Percentiles rank a stretch among this genome's conserved stretches.
These are phyloP conservation scores for Diarsia rubi DNA, from an alignment of 2,888 invertebrate genomes.

Conservation along the genomic window DNA sequence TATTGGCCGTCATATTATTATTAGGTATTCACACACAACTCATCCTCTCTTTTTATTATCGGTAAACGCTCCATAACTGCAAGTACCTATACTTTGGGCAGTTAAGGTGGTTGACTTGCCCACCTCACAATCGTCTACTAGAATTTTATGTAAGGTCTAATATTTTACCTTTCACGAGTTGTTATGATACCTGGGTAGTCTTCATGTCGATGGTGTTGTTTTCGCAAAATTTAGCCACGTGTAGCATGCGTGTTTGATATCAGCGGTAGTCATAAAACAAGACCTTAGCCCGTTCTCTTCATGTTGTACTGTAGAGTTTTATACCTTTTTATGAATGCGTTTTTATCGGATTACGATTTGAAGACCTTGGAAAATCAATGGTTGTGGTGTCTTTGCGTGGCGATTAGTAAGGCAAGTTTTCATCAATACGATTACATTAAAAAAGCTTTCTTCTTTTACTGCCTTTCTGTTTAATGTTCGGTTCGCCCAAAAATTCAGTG, in stretches of 20 bases:
- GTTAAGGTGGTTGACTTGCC: neutral
- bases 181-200: neutral
- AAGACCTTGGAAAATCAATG: slow-evolving; percentile 25
- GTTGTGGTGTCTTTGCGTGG: slow-evolving; percentile 11
- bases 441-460: neutral
- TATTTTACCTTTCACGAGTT: neutral
- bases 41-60: neutral
- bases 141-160: neutral
- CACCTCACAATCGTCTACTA: neutral
- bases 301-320: slow-evolving; percentile 20
- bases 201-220: slow-evolving; percentile 23
- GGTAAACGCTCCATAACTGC: neutral
- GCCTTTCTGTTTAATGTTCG: too few species aligned
- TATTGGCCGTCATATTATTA: neutral
- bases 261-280: slow-evolving; percentile 45
- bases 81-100: neutral
- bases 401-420: neutral
- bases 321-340: slow-evolving; percentile 40
- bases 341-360: slow-evolving; percentile 40
- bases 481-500: neutral
- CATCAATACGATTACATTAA: neutral
- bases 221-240: slow-evolving; percentile 22
- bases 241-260: slow-evolving; percentile 44
- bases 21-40: neutral
- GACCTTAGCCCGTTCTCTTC: slow-evolving; percentile 34